Base-by-base conservation (phyloP, 2,888 invertebrate species). In the Latrodectus elegans region DNA sequence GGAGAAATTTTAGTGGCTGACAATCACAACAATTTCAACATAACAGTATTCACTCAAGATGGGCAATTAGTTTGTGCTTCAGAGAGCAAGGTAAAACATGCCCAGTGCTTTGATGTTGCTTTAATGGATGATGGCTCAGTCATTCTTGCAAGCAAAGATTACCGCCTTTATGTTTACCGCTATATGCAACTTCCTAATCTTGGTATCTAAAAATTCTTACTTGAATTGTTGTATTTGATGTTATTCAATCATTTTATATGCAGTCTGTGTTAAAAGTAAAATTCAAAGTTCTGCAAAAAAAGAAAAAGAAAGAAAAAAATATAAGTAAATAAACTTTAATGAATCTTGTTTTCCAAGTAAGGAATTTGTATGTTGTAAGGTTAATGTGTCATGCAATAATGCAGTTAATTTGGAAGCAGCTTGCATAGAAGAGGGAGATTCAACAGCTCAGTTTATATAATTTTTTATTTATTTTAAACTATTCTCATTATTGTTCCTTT, bases 11-110 rank as follows among this genome's bases (percentile, higher is more conserved):
- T 99, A 90, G 98, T 99, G 90, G 99, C 99, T 77, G 99, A 99
- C 94, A 99, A 99, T 94, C 99, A 99, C 93, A 99, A 99, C 94
- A 99, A 99, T 93, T 99, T 99, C 94, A 99, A 99, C 93, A 94
- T 99, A 93, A 99, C 99, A 91, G 97, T 99, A 93, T 99, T 99
- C 94, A 97, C 97, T 51, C 92, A 99, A 93, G 98, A 99, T 92
- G 99, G 99, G 15, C 97, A 97, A 92, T 94, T 99, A 92, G 97
- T 99, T 80, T 98, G 97, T 55, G 99, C 99, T 15, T 94, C 99
- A 89, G 99, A 99, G 93, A 98, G 97, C 92, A 99, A 99, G 93
- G 98, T 99, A 90, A 99, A 99, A 93, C 99, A 99, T 93, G 99
- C 99, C 81, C 99, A 99, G 93, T 99, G 99, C 94, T 99, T 99